Evolutionary conservation across 1,140 invertebrate species (phyloP).

Genomic region (Thaumatotibia leucotreta): DNA sequence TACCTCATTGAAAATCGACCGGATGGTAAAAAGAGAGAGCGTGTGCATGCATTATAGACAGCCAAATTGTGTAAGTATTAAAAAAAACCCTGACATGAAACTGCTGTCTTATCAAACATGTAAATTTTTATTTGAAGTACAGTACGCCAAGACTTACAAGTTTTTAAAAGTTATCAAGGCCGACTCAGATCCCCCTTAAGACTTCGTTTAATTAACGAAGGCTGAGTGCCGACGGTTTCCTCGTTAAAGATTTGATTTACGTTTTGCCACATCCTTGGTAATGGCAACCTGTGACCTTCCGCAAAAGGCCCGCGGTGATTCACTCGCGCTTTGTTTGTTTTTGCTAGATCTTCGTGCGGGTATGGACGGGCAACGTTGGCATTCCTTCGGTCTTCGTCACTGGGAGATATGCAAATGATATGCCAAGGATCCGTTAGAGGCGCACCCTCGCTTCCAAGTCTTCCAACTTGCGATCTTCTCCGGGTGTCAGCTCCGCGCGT

Average conservation of each 20-base stretch:
- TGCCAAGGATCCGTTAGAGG: conserved; percentile 46
- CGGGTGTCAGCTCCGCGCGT: conserved; percentile 12
- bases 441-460: conserved; percentile 30
- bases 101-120: too few species aligned
- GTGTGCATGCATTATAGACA: too few species aligned
- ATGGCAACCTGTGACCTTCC: conserved; percentile 53
- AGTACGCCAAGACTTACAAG: background rate
- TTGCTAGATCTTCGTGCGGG: conserved; percentile 4
- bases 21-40: too few species aligned
- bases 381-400: conserved; percentile 50
- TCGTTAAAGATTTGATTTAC: conserved; percentile 54
- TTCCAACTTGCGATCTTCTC: conserved; percentile 29
- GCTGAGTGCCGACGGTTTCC: conserved; percentile 36
- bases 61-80: too few species aligned
- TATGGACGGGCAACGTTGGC: conserved; percentile 22
- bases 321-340: conserved; percentile 45
- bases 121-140: too few species aligned
- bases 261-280: conserved; percentile 36
- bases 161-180: background rate
- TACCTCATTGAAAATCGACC: too few species aligned
- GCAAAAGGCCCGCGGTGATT: conserved; percentile 47
- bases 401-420: conserved; percentile 56
- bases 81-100: too few species aligned
- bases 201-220: conserved; percentile 48
- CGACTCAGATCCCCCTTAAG: conserved; percentile 30